These are phyloP conservation scores for human (Homo sapiens) DNA, from an alignment of 2,113 vertebrate genomes.

Conservation along the genomic window DNA sequence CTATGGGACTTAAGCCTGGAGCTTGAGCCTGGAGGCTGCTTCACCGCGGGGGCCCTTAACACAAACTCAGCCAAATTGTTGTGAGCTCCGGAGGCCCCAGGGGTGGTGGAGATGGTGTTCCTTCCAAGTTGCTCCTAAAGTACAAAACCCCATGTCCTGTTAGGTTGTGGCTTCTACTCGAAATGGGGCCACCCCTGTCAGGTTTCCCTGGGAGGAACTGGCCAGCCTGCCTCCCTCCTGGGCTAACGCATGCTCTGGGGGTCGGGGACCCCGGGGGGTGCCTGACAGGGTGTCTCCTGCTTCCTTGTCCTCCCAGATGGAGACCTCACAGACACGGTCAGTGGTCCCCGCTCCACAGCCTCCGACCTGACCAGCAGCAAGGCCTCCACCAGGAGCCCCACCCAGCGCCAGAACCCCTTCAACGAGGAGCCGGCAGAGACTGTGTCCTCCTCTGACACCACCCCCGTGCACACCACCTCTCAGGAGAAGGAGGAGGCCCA, in stretches of 20 bases:
- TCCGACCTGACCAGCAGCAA: constrained; percentile 86
- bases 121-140: not conserved
- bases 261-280: not conserved
- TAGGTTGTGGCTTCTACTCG: not conserved
- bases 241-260: not conserved
- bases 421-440: constrained; percentile 87
- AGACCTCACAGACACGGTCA: constrained; percentile 94
- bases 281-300: rapidly evolving
- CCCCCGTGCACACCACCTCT: constrained; percentile 87
- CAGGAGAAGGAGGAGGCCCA: constrained; percentile 70
- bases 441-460: constrained; percentile 88
- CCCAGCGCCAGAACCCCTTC: constrained; percentile 94
- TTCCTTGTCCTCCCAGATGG: constrained; percentile 87
- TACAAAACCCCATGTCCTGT: not conserved
- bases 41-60: not conserved
- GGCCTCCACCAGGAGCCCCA: constrained; percentile 86
- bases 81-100: not conserved
- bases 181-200: not conserved
- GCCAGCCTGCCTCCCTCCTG: not conserved
- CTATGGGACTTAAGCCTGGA: not conserved
- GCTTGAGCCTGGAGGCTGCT: not conserved
- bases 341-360: constrained; percentile 88
- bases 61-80: not conserved
- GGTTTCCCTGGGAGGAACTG: not conserved
- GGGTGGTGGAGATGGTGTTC: rapidly evolving